Conservation (phyloP, 2,113 vertebrate species). For the Cervus canadensis region DNA sequence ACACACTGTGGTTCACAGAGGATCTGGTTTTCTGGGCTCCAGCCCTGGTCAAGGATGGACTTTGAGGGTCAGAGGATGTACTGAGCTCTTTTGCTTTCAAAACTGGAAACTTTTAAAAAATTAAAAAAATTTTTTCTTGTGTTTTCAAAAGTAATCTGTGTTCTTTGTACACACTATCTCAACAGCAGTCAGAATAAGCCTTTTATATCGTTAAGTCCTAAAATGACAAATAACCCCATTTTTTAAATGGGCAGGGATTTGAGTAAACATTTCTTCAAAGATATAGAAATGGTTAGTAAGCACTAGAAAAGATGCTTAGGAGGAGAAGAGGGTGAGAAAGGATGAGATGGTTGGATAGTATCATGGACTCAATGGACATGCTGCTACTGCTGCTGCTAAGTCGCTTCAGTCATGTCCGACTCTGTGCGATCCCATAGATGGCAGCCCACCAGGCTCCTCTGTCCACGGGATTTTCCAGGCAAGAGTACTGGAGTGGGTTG, state of each 20-base stretch:
- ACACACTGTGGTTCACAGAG: neutral
- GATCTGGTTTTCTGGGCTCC: neutral
- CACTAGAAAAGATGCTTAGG: neutral
- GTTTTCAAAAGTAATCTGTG: neutral
- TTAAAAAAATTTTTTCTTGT: neutral
- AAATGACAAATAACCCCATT: constrained; percentile 1
- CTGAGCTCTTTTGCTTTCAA: neutral
- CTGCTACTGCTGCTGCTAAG: too few species aligned
- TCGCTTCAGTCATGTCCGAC: too few species aligned
- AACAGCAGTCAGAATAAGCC: constrained; percentile 2
- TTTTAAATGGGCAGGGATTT: neutral
- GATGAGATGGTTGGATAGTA: neutral
- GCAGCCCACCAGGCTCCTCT: too few species aligned
- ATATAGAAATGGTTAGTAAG: neutral
- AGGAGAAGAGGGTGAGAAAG: neutral
- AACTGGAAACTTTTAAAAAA: neutral
- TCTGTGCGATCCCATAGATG: too few species aligned
- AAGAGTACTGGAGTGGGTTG: too few species aligned
- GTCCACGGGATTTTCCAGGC: too few species aligned
- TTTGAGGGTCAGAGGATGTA: neutral
- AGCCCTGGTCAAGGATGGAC: neutral
- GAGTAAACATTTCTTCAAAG: neutral
- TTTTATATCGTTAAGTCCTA: neutral
- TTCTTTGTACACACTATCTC: neutral
- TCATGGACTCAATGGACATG: neutral